These are phyloP conservation scores for Rostratula benghalensis DNA, from an alignment of 2,113 vertebrate genomes.

Conservation along the genomic window DNA sequence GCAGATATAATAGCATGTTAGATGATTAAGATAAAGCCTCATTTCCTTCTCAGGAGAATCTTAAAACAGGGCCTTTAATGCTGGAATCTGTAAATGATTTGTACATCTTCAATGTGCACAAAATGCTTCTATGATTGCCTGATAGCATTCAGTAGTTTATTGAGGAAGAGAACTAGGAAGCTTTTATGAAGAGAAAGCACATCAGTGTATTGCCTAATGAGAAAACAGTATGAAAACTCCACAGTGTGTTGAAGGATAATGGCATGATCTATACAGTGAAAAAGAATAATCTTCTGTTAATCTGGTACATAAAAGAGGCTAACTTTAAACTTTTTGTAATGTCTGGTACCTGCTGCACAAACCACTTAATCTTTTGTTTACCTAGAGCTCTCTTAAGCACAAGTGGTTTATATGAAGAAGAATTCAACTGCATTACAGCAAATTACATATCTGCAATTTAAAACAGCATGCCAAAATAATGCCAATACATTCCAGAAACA, in stretches of 20 bases:
- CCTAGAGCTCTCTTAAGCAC: not conserved
- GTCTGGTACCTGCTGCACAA: not conserved
- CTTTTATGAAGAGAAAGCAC: slow-evolving; percentile 54
- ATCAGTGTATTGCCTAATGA: slow-evolving; percentile 20
- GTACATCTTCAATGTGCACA: not conserved
- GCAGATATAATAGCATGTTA: not conserved
- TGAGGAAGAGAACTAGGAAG: slow-evolving; percentile 32
- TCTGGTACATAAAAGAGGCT: not conserved
- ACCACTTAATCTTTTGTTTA: not conserved
- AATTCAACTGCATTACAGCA: not conserved
- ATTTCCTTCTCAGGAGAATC: not conserved
- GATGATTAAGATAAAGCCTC: not conserved
- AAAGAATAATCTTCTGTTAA: not conserved
- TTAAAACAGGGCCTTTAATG: not conserved
- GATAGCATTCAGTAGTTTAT: slow-evolving; percentile 17
- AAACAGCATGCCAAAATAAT: not conserved
- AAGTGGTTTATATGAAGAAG: not conserved
- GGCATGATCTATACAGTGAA: not conserved
- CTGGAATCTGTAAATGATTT: not conserved
- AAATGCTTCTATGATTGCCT: slow-evolving; percentile 26
- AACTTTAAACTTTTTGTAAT: not conserved
- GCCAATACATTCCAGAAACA: slow-evolving; percentile 7
- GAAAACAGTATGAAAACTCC: slow-evolving; percentile 7
- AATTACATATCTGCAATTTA: not conserved
- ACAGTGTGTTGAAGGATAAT: slow-evolving; percentile 5